Percentiles rank a stretch among this genome's conserved stretches.
phyloP scores from a whole-genome alignment of 2,113 vertebrate species.

The Falcunculus frontatus region DNA sequence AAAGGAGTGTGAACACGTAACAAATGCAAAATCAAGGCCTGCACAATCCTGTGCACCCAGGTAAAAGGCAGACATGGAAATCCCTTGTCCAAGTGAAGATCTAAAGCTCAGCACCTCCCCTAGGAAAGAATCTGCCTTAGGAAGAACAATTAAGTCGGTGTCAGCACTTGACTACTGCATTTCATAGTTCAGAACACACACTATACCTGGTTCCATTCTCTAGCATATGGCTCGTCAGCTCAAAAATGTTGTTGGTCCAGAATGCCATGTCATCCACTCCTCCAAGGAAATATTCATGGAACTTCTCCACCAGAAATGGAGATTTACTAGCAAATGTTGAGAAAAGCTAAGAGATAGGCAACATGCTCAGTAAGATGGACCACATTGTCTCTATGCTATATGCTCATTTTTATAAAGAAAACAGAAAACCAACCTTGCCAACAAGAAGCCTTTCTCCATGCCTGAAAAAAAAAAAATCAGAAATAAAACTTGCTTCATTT shows the following conservation, averaged over 20 bases:
- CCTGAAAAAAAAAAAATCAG: slow-evolving; percentile 51
- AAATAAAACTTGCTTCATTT: not conserved
- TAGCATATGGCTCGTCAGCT: slow-evolving; percentile 66
- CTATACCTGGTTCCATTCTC: slow-evolving; percentile 73
- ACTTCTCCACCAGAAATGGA: slow-evolving; percentile 77
- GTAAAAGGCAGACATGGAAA: not conserved
- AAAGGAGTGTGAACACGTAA: accelerated
- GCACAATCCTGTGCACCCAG: accelerated
- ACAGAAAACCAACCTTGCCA: slow-evolving; percentile 65
- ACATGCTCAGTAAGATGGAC: not conserved
- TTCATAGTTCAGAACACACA: not conserved
- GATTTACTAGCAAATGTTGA: slow-evolving; percentile 71
- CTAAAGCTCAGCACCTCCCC: not conserved
- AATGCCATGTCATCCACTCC: slow-evolving; percentile 79
- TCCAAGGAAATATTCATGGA: slow-evolving; percentile 80
- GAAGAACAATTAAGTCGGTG: not conserved
- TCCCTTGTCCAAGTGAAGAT: not conserved
- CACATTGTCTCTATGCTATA: not conserved
- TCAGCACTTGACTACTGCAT: not conserved
- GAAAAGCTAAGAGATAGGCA: slow-evolving; percentile 65
- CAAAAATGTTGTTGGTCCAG: slow-evolving; percentile 76
- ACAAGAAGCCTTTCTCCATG: slow-evolving; percentile 70
- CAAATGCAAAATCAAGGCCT: not conserved
- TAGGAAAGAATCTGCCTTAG: not conserved
- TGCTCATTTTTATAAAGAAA: not conserved